Evolutionary conservation across 2,113 vertebrate genomes (phyloP), one percentile per base, ranked within the genome.

Genomic region (Andinoacara biseriatus): DNA sequence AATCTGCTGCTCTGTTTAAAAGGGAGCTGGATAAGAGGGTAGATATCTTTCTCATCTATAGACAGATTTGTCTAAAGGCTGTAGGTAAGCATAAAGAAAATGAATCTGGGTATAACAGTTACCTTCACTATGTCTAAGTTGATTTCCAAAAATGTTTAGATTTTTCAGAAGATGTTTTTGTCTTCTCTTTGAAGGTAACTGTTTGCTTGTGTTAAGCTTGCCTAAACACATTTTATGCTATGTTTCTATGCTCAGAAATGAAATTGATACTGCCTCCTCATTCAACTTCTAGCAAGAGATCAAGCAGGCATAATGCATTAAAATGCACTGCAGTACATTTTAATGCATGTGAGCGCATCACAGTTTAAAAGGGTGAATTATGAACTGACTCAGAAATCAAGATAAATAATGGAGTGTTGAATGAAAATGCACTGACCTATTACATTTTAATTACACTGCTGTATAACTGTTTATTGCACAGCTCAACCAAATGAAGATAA

Each of bases 401-500:
- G 9, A 5, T 81, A 52, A 40, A 43, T 63, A 2, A 43, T 49
- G 17, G 20, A 46, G 5, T n/a, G 52, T 2, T n/a, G 54, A 56
- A 54, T 14, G 31, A 18, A 72, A 72, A 54, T 31, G 26, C 67
- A 72, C 26, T 54, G 26, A 54, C 31, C 46, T 54, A 7, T 38
- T 76, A 65, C 38, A 61, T 31, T 38, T 78, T n/a, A 17, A 22
- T 57, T 58, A 22, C 56, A 49, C 13, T 35, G 24, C 58, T 79
- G 33, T 33, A 72, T 38, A 49, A 80, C 33, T 40, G 22, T 80
- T 81, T 74, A 61, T 86, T 87, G 76, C 82, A 93, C 83, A 76
- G 33, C 76, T 86, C 49, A 74, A 79, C 74, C 77, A 85, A 72
- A 74, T 84, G 74, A 84, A 86, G 78, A 74, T 59, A 57, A 86